Evolutionary conservation across 2,888 invertebrate species (phyloP).

Genomic region (Athetis lepigone): DNA sequence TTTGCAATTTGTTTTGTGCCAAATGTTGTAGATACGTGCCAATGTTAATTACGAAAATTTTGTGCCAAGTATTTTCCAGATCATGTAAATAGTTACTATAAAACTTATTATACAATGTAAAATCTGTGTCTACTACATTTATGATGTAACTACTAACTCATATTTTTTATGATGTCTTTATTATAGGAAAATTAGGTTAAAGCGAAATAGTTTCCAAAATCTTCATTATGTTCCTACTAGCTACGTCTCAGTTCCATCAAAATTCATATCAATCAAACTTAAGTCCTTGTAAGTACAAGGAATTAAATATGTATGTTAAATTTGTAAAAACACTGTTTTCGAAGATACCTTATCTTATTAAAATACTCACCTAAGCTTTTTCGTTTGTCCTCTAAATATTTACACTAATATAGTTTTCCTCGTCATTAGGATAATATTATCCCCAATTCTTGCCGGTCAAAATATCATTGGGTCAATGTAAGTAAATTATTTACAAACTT

Average conservation of each 20-base stretch:
- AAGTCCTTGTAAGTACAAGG: not conserved
- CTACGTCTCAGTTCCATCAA: conserved; percentile 25
- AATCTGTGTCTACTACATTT: conserved; percentile 48
- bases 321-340: not conserved
- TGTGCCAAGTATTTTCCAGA: conserved; percentile 71
- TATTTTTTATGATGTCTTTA: conserved; percentile 44
- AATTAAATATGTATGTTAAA: not conserved
- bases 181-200: conserved; percentile 24
- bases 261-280: conserved; percentile 44
- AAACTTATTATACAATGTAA: conserved; percentile 25
- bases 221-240: conserved; percentile 42
- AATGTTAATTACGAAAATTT: conserved; percentile 63
- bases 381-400: not conserved
- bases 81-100: conserved; percentile 58
- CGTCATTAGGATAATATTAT: not conserved
- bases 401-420: not conserved
- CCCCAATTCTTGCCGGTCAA: too few relatives aligned
- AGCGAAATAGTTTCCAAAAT: conserved; percentile 20
- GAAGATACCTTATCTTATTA: not conserved
- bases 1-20: conserved; percentile 59
- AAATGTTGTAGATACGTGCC: conserved; percentile 61
- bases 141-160: conserved; percentile 30
- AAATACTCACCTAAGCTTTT: not conserved
- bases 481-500: conserved; percentile 9
- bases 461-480: conserved; percentile 7